Evolutionary conservation across 1,140 invertebrate species (phyloP), one percentile per base, ranked within the genome.

Genomic region (Drosophila mauritiana): DNA sequence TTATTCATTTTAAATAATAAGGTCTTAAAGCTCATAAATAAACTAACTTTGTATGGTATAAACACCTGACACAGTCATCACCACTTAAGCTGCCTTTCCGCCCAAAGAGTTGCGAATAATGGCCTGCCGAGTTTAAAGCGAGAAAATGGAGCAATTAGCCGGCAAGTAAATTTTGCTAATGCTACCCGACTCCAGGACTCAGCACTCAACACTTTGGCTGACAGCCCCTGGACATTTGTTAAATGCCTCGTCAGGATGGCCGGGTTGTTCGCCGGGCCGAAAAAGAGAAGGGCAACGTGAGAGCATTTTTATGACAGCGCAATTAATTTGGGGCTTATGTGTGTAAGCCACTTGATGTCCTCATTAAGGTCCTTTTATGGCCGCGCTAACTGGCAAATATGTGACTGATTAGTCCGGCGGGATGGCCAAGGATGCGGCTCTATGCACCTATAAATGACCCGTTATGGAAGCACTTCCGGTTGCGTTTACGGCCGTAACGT

Each of bases 291-390:
- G 54, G 49, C 40, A 70, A 80, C 73, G 84, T 89, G 80, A 77
- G 73, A 57, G 69, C 65, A 89, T 89, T 89, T 89, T 89, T 89
- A 90, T 89, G 85, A 89, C 85, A 89, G 80, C 54, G 69, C 85
- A 89, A 89, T 90, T 90, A 90, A 90, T 90, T 90, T 89, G 65
- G 67, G 80, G 69, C 84, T 89, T 89, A 89, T 74, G 85, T 84
- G 77, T 78, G 77, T 90, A 89, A 90, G 85, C 85, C 85, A 90
- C 77, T 89, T 89, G 77, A 89, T 89, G 84, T 80, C 70, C 62
- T 79, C 84, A 83, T 89, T 89, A 88, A 78, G 84, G 64, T 48
- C 62, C 79, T 79, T 89, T 89, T 88, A 89, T 83, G 83, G 79
- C 48, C 58, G 27, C 65, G 80, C 72, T 88, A 88, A 88, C 79